Evolutionary conservation across 1,140 invertebrate genomes (phyloP).

Genomic region (Cherax quadricarinatus): DNA sequence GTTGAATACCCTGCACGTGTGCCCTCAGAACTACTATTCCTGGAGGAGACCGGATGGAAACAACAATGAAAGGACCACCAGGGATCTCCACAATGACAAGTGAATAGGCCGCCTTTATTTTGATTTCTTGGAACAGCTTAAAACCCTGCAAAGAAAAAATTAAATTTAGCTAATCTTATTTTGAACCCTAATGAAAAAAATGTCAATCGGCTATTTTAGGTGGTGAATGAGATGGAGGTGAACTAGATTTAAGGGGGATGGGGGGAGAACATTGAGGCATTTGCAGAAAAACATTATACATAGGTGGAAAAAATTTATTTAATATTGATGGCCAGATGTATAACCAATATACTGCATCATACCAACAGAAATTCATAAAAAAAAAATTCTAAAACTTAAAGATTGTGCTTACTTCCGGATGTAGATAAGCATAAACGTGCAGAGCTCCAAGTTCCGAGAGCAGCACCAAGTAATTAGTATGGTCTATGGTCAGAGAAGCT

Average conservation of each 20-base stretch:
- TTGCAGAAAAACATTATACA: no score
- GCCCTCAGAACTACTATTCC: background rate
- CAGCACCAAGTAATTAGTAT: constrained; percentile 8
- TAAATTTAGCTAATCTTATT: background rate
- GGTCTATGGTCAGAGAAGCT: constrained; percentile 7
- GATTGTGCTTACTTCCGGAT: background rate
- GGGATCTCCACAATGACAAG: background rate
- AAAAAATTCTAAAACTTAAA: no score
- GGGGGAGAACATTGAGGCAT: no score
- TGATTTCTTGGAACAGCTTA: background rate
- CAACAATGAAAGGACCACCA: background rate
- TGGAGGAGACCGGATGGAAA: background rate
- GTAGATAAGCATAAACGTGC: constrained; percentile 24
- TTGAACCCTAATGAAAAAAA: no score
- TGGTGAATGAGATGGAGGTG: no score
- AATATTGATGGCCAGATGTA: no score
- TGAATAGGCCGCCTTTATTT: background rate
- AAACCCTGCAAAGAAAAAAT: background rate
- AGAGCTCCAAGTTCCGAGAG: background rate
- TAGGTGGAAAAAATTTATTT: no score
- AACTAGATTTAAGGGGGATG: no score
- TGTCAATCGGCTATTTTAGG: no score
- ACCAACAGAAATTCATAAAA: no score
- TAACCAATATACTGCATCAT: no score
- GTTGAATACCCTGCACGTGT: background rate